Base-by-base conservation (phyloP, 1,140 invertebrate species). In the Hycleus phaleratus region DNA sequence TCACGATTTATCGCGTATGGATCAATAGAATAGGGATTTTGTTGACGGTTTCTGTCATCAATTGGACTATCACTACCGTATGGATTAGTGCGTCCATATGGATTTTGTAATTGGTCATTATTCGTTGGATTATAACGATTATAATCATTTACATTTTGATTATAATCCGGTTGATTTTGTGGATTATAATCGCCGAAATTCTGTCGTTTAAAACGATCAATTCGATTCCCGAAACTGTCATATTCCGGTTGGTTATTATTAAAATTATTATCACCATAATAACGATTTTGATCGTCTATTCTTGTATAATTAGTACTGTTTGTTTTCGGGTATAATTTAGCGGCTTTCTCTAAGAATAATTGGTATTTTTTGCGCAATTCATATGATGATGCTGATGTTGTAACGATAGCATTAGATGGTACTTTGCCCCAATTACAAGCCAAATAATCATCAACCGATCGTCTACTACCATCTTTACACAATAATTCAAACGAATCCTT, bases 341-440 rank as follows among this genome's bases (percentile, higher is more conserved):
- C 71, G 26, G 81, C 76, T 65, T 76, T 80, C 46, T 78, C 68
- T 3, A 84, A 70, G 64, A 84, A 85, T 57, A 70, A 72, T 59
- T 84, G 81, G 66, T 82, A 87, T 65, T 73, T 77, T 56, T 75
- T 75, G 39, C 89, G 77, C 38, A 79, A 77, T 8, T 82, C 77
- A 9, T 75, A 69, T 51, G 77, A 76, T 3, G 83, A 83, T 0
- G 88, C 91, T 3, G 91, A 95, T 10, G 88, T 87, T 3, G 89
- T 90, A 1, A 95, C 88, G 26, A 98, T 75, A 4, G 93, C 90
- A 73, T 95, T 86, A 0, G 91, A 85, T 0, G 93, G 92, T 4
- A 94, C 85, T 49, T 74, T 72, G 4, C 93, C 93, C 87, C 94
- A 92, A 72, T 95, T 86, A 70, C 94, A 97, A n/a, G 73, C 71